phyloP scores from a whole-genome alignment of 2,797 vertebrate species.

The Carapus acus region DNA sequence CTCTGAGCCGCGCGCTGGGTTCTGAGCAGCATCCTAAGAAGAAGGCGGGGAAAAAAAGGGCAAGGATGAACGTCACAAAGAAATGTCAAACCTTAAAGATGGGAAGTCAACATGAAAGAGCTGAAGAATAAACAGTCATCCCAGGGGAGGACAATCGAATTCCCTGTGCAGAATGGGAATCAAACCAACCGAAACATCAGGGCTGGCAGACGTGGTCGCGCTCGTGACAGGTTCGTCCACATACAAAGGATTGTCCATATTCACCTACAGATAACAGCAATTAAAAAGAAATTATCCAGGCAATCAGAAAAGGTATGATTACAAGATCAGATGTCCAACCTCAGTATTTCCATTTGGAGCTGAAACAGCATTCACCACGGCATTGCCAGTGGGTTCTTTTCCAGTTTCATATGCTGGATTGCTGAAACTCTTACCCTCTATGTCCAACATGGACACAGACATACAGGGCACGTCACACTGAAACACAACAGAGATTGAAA shows the following conservation, averaged over 20 bases:
- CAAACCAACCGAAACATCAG: slow-evolving; percentile 6
- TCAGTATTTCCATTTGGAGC: slow-evolving; percentile 32
- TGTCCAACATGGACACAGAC: slow-evolving; percentile 41
- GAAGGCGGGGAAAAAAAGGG: neutral
- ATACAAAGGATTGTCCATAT: slow-evolving; percentile 55
- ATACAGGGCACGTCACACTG: slow-evolving; percentile 36
- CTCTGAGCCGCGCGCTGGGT: slow-evolving; percentile 26
- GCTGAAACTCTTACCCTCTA: slow-evolving; percentile 53
- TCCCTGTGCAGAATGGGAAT: too few relatives aligned
- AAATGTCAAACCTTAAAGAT: too few relatives aligned
- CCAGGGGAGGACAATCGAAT: too few relatives aligned
- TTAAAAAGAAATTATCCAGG: neutral
- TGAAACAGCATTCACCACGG: neutral
- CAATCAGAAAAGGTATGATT: too few relatives aligned
- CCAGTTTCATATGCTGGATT: slow-evolving; percentile 59
- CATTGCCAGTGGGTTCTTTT: slow-evolving; percentile 3
- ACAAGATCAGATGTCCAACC: slow-evolving; percentile 36
- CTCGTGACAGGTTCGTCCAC: slow-evolving; percentile 27
- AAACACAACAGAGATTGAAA: neutral
- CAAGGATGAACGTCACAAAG: neutral
- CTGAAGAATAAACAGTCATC: too few relatives aligned
- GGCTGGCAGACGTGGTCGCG: slow-evolving; percentile 4
- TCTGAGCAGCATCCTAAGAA: slow-evolving; percentile 45
- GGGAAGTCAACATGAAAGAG: too few relatives aligned
- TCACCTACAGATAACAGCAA: slow-evolving; percentile 32